phyloP scores from a whole-genome alignment of 2,113 vertebrate genomes.

The Gavialis gangeticus region DNA sequence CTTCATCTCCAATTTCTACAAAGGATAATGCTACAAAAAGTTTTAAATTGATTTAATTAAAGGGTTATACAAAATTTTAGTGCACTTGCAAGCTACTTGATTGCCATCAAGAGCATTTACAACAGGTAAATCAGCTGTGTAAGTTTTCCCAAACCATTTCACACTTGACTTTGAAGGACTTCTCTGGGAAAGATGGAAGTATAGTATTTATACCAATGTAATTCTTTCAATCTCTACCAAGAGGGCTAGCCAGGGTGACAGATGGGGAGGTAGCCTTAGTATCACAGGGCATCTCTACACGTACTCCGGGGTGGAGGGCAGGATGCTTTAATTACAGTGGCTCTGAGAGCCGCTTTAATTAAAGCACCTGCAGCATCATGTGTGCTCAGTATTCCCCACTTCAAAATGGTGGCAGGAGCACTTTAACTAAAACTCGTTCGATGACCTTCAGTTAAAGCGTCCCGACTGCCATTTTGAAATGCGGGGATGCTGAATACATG shows the following conservation, averaged over 20 bases:
- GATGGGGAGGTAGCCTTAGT: background rate
- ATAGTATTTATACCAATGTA: background rate
- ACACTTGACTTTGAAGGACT: background rate
- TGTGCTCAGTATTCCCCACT: too few species aligned
- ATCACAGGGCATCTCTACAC: background rate
- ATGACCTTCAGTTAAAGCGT: too few species aligned
- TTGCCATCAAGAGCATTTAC: background rate
- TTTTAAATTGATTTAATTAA: background rate
- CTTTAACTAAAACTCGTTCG: too few species aligned
- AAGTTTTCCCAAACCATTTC: background rate
- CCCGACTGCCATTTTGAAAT: too few species aligned
- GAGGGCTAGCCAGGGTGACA: background rate
- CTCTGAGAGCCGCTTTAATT: too few species aligned
- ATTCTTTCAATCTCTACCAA: background rate
- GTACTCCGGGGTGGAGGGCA: background rate
- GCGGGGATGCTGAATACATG: too few species aligned
- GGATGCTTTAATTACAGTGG: too few species aligned
- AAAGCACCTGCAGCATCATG: background rate
- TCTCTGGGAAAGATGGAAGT: background rate
- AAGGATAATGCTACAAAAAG: background rate
- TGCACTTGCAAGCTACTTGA: background rate
- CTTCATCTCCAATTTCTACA: background rate
- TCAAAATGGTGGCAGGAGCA: too few species aligned
- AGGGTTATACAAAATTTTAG: rapidly evolving
- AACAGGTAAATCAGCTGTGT: background rate